These are phyloP conservation scores for Paracyclopina nana DNA, from an alignment of 1,140 invertebrate genomes.

Conservation along the genomic window DNA sequence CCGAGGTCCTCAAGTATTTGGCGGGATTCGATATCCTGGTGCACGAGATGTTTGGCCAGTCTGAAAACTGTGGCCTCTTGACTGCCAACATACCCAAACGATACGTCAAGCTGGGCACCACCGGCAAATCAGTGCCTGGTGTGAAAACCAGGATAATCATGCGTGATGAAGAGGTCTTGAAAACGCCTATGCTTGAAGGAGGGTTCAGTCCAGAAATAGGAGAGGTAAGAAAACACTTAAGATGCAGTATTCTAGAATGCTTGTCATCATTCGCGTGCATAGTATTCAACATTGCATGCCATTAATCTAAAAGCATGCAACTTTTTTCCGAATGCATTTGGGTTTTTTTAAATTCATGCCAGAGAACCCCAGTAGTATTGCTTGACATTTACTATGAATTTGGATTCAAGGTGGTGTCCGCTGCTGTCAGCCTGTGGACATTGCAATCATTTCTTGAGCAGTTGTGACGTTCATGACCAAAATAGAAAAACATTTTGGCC, in stretches of 20 bases:
- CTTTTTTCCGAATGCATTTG: not conserved
- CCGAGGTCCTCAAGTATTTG: slow-evolving; percentile 6
- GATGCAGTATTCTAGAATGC: too few species aligned
- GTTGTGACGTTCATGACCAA: not conserved
- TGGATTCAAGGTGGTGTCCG: not conserved
- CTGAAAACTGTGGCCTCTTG: slow-evolving; percentile 4
- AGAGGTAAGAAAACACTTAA: slow-evolving; percentile 3
- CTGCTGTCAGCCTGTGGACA: not conserved
- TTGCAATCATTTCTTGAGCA: not conserved
- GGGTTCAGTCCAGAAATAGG: not conserved
- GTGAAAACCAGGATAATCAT: slow-evolving; percentile 9
- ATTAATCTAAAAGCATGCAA: not conserved
- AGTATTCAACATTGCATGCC: not conserved
- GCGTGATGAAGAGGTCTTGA: too few species aligned
- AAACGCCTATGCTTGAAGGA: slow-evolving; percentile 2
- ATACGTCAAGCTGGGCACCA: slow-evolving; percentile 7
- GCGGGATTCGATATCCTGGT: slow-evolving; percentile 13
- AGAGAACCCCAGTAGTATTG: not conserved
- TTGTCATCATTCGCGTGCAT: too few species aligned
- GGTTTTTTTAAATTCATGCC: not conserved
- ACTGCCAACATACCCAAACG: slow-evolving; percentile 12
- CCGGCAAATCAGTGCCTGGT: slow-evolving; percentile 11
- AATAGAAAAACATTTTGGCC: not conserved
- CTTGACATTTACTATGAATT: not conserved
- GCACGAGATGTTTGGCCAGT: slow-evolving; percentile 8